Base-by-base conservation (phyloP, 2,113 vertebrate species). In the Struthio camelus region DNA sequence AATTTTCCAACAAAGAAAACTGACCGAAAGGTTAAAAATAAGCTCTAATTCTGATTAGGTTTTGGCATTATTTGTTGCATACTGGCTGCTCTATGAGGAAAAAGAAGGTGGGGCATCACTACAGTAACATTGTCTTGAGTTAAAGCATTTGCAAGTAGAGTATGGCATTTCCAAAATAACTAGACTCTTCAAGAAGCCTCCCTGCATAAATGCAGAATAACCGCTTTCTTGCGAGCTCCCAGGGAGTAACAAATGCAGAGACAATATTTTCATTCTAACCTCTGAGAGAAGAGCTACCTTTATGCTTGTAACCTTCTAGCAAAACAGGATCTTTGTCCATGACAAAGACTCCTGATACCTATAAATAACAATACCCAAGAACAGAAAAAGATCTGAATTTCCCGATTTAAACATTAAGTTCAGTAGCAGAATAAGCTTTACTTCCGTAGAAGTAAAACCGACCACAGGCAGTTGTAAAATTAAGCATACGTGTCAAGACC, bases 1-100 rank as follows among this genome's bases (percentile, higher is more conserved):
- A 72, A 48, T 2, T 6, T 7, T 7, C 1, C 14, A 23, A 18
- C 24, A 42, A 18, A 44, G 14, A 8, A 14, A 0, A 32, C 15
- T 17, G 1, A 36, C 9, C 5, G 30, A 15, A 72, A 80, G 65
- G 15, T 80, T 61, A 14, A 88, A 77, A 40, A 44, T 4, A 61
- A 73, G 17, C 40, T 10, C 6, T 36, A 17, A 18, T 80, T 86
- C 70, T 65, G 1, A 44, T 73, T 11, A 65, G 12, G 4, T 11
- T 80, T 87, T 56, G 36, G 30, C 18, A 56, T 80, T 77, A 56
- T 40, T 91, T 10, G 3, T 28, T 65, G 16, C 19, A 9, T 23
- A 6, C 10, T 17, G 6, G 27, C 13, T 75, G 23, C 10, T 66
- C 64, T 70, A 7, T 4, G 40, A 24, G 24, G 20, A 8, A 14